Evolutionary conservation across 2,113 vertebrate genomes (phyloP), one percentile per base, ranked within the genome.

Genomic region (Bagarius yarrelli): DNA sequence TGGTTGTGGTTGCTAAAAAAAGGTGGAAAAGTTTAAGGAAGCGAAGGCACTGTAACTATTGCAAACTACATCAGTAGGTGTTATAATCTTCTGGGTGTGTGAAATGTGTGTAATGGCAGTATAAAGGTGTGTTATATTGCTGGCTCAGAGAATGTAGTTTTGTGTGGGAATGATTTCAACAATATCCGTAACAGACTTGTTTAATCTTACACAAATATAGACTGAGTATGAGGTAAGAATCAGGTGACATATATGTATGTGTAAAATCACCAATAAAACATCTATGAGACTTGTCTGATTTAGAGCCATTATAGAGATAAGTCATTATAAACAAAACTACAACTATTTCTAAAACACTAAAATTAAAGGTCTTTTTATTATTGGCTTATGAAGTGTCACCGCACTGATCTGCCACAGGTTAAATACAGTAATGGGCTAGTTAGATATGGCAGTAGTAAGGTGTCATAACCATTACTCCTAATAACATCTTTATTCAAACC

Each of bases 51-150:
- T n/a, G n/a, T 25, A n/a, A 70, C 47, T 70, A 70, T 50, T 50
- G 40, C n/a, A 70, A 69, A 23, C 34, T 66, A 36, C 63, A 36
- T 64, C 36, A 76, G 18, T 8, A 55, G 36, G 56, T 21, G 11
- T 60, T 44, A 25, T 40, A 25, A 44, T 56, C 50, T 44, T n/a
- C 21, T 70, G 47, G 47, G 30, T 21, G 18, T 47, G 36, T 60
- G 50, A 55, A 1, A 30, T 5, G 55, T 53, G 50, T 27, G 56
- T 50, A 60, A 4, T 80, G 66, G 47, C 44, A 57, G 55, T 60
- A 47, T 60, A 61, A 21, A 80, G 56, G 27, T 57, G 56, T 78
- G 55, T 9, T 47, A 19, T 30, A 36, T 18, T 79, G 32, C 64
- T 47, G n/a, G 52, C 34, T 70, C 64, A 79, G 34, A 60, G 34